phyloP scores from a whole-genome alignment of 2,888 invertebrate genomes.

The Apamea sordens region DNA sequence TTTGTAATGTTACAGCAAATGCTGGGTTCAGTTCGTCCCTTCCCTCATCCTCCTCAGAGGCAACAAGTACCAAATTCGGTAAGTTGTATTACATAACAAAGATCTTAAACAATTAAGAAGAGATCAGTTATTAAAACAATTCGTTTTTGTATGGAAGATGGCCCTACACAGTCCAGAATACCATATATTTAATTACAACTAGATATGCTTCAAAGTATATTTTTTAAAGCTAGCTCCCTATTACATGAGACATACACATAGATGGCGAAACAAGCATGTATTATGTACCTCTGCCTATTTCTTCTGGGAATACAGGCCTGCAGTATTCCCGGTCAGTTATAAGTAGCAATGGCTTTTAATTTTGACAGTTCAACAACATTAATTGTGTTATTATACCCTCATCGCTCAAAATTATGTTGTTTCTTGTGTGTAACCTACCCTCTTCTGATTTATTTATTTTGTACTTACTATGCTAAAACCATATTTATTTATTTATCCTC shows the following conservation, averaged over 20 bases:
- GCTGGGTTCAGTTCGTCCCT: conserved; percentile 81
- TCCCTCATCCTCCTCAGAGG: conserved; percentile 82
- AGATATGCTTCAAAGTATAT: not conserved
- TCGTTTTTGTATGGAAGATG: not conserved
- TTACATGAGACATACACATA: not conserved
- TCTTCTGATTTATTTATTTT: too few species aligned
- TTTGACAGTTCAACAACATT: too few species aligned
- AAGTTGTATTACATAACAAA: conserved; percentile 62
- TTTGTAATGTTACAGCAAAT: conserved; percentile 77
- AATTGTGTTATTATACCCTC: too few species aligned
- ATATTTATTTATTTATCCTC: too few species aligned
- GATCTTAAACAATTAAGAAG: not conserved
- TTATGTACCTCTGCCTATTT: too few species aligned
- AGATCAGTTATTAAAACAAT: not conserved
- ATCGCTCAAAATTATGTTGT: too few species aligned
- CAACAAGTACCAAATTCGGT: conserved; percentile 83
- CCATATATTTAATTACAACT: not conserved
- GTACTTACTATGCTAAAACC: too few species aligned
- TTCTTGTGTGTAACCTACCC: too few species aligned
- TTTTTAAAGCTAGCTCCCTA: not conserved
- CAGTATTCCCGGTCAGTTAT: too few species aligned
- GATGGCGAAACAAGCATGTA: too few species aligned
- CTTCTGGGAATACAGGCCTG: not conserved
- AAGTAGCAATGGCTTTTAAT: too few species aligned
- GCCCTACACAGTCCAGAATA: not conserved